Evolutionary conservation across 2,113 vertebrate species (phyloP).

Genomic region (Sminthopsis crassicaudata): DNA sequence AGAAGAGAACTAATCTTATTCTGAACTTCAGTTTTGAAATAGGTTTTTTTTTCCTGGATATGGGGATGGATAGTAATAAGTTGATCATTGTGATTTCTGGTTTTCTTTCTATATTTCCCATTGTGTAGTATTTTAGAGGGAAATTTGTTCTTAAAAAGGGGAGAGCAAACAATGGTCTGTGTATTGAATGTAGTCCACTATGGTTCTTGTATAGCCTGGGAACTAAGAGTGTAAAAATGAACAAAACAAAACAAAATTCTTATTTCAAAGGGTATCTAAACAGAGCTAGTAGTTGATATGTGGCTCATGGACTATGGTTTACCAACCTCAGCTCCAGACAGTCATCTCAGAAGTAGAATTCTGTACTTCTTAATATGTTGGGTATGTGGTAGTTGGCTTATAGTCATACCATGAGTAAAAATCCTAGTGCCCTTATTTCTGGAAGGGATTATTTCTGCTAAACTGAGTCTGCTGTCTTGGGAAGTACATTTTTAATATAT

Average conservation of each 20-base stretch:
- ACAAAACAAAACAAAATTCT: not conserved
- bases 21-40: conserved; percentile 16
- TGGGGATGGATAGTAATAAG: not conserved
- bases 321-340: not conserved
- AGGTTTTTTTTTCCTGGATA: not conserved
- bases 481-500: conserved; percentile 9
- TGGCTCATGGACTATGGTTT: not conserved
- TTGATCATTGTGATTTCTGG: not conserved
- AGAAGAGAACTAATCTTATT: not conserved
- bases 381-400: not conserved
- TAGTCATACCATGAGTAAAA: not conserved
- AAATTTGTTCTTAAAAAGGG: not conserved
- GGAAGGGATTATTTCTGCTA: conserved; percentile 22
- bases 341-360: not conserved
- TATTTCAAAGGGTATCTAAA: not conserved
- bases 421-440: conserved; percentile 24
- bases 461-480: conserved; percentile 41
- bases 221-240: not conserved
- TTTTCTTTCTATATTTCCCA: not conserved
- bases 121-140: not conserved
- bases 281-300: not conserved
- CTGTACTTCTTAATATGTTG: not conserved
- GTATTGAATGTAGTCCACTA: not conserved
- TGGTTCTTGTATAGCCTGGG: not conserved
- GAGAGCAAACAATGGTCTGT: not conserved